phyloP scores from a whole-genome alignment of 2,797 vertebrate genomes.

The Enteromius unitaeniatus region DNA sequence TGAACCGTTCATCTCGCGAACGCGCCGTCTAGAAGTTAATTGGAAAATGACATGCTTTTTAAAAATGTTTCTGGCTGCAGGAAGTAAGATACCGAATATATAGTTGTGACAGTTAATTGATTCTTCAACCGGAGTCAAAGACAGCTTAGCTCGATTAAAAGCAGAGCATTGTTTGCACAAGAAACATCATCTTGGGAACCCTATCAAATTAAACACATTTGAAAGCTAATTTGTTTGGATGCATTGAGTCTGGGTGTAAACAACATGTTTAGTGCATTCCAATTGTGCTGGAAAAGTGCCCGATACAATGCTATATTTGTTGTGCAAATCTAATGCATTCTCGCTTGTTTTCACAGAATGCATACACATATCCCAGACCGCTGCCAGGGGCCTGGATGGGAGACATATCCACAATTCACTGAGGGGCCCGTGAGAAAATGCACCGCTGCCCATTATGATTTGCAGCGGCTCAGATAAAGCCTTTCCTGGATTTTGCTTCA shows the following conservation, averaged over 20 bases:
- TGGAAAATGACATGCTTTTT: conserved; percentile 26
- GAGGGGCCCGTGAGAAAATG: conserved; percentile 50
- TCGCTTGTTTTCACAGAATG: conserved; percentile 71
- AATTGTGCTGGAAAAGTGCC: conserved; percentile 34
- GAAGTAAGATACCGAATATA: conserved; percentile 16
- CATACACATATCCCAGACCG: conserved; percentile 81
- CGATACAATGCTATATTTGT: conserved; percentile 26
- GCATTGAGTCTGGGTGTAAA: conserved; percentile 24
- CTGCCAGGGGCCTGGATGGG: conserved; percentile 82
- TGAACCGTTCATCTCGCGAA: not conserved
- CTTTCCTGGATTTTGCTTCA: conserved; percentile 34
- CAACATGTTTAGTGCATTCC: conserved; percentile 26
- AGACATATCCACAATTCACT: conserved; percentile 79
- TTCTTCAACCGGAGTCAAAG: conserved; percentile 26
- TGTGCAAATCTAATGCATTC: conserved; percentile 14
- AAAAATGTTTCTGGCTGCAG: not conserved
- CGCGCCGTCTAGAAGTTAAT: conserved; percentile 7
- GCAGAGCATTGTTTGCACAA: conserved; percentile 18
- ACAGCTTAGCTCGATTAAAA: conserved; percentile 24
- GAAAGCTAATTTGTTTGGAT: conserved; percentile 44
- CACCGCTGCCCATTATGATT: conserved; percentile 20
- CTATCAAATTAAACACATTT: conserved; percentile 46
- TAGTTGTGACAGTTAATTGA: conserved; percentile 34
- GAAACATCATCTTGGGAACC: conserved; percentile 31
- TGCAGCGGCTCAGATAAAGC: conserved; percentile 25